These are phyloP conservation scores for Zelleria hepariella DNA, from an alignment of 2,888 invertebrate genomes.

Conservation along the genomic window DNA sequence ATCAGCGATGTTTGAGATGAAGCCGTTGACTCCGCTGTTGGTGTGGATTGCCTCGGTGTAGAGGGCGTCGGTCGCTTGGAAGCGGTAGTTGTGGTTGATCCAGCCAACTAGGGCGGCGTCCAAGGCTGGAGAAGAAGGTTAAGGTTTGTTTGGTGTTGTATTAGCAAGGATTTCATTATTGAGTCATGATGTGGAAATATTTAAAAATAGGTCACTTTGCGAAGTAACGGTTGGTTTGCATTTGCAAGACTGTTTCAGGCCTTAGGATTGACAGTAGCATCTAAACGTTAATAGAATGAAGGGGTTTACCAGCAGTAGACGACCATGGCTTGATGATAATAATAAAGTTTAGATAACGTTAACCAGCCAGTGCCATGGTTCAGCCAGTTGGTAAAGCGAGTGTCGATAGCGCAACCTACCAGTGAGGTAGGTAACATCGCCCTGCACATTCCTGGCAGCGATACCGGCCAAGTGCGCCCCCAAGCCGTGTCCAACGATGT, in stretches of 20 bases:
- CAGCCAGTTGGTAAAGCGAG: no score
- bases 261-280: no score
- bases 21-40: constrained; percentile 42
- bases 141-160: not conserved
- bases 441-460: constrained; percentile 35
- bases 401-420: constrained; percentile 24
- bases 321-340: no score
- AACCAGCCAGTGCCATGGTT: no score
- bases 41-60: constrained; percentile 54
- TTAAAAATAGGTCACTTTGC: no score
- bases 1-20: constrained; percentile 32
- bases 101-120: constrained; percentile 47
- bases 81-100: constrained; percentile 37
- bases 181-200: no score
- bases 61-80: constrained; percentile 30
- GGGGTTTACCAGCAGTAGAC: no score
- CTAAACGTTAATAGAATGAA: no score
- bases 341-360: no score
- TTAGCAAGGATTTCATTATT: not conserved
- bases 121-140: constrained; percentile 25
- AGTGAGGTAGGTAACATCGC: constrained; percentile 39
- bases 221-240: no score
- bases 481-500: constrained; percentile 43
- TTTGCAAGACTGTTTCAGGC: no score
- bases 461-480: constrained; percentile 49